Evolutionary conservation across 2,113 vertebrate genomes (phyloP).

Genomic region (Bos javanicus): DNA sequence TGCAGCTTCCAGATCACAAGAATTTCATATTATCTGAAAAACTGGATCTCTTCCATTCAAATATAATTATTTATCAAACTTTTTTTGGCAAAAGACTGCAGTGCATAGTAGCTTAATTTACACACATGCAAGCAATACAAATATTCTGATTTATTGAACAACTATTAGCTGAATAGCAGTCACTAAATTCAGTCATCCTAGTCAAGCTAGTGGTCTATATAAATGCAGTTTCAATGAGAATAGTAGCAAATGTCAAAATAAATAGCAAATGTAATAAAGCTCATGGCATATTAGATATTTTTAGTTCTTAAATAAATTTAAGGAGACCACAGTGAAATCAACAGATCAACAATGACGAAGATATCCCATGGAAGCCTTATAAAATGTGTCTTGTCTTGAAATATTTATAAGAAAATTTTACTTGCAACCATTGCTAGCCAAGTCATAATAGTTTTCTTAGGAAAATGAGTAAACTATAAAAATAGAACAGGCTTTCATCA

Average conservation of each 20-base stretch:
- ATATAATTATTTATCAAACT: conserved; percentile 49
- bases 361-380: background rate
- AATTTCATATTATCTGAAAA: background rate
- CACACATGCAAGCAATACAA: conserved; percentile 7
- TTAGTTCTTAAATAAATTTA: background rate
- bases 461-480: background rate
- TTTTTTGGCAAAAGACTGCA: conserved; percentile 3
- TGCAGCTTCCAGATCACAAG: background rate
- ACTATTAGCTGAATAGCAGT: background rate
- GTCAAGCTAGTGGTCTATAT: background rate
- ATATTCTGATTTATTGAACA: background rate
- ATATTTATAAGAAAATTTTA: background rate
- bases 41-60: background rate
- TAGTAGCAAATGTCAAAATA: background rate
- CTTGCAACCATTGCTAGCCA: background rate
- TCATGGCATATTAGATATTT: background rate
- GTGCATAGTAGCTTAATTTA: conserved; percentile 17
- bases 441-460: background rate
- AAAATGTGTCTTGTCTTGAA: background rate
- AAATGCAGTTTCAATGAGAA: background rate
- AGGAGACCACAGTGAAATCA: background rate
- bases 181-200: background rate
- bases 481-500: background rate
- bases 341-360: background rate
- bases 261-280: background rate